Percentiles rank a stretch among this genome's conserved stretches.
phyloP scores from a whole-genome alignment of 2,113 vertebrate genomes.

The Neopipo cinnamomea region DNA sequence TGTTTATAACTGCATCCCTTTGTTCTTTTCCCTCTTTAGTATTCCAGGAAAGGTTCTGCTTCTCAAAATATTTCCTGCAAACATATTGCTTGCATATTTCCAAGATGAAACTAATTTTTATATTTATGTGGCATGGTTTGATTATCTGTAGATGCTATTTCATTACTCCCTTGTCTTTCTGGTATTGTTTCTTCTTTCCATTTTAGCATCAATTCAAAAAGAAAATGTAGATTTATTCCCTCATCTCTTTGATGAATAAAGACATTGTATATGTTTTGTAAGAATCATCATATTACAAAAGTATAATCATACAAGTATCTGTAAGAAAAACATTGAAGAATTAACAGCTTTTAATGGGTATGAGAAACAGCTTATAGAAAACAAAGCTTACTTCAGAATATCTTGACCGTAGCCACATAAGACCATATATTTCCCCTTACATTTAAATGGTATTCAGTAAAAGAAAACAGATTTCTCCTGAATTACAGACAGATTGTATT shows the following conservation, averaged over 20 bases:
- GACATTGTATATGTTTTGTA: not conserved
- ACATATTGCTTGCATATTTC: not conserved
- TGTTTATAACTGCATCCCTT: not conserved
- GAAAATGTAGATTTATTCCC: not conserved
- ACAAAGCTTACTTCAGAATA: not conserved
- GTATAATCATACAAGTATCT: not conserved
- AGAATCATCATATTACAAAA: not conserved
- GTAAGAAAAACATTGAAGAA: not conserved
- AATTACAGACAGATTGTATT: constrained; percentile 16
- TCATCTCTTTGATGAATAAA: not conserved
- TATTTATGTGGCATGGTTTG: not conserved
- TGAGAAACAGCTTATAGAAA: not conserved
- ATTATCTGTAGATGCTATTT: not conserved
- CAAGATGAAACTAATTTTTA: not conserved
- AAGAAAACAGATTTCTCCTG: not conserved
- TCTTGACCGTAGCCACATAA: not conserved
- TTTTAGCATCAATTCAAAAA: not conserved
- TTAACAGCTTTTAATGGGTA: not conserved
- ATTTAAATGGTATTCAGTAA: not conserved
- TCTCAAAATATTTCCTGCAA: not conserved
- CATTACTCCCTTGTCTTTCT: not conserved
- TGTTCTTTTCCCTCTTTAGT: not conserved
- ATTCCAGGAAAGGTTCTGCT: not conserved
- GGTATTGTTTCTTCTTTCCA: not conserved
- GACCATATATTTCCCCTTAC: not conserved